Conservation (phyloP, 2,888 invertebrate species). For the Tenthredo notha region DNA sequence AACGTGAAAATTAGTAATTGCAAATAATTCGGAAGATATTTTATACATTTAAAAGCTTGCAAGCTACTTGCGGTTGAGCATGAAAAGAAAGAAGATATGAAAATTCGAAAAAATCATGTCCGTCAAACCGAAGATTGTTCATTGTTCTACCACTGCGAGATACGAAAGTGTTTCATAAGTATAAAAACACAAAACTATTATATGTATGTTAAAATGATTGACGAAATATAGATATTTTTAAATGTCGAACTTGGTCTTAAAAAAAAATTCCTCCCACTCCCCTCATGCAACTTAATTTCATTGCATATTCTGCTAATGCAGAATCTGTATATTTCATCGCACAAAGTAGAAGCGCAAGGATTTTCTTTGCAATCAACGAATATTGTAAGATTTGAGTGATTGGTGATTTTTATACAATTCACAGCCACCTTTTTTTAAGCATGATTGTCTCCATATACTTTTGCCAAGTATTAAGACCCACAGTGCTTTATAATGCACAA, state of each 20-base stretch:
- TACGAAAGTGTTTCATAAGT: conserved; percentile 18
- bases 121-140: not conserved
- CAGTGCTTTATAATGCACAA: too few relatives aligned
- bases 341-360: too few relatives aligned
- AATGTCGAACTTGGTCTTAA: conserved; percentile 8
- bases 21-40: not conserved
- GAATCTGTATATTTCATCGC: too few relatives aligned
- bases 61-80: not conserved
- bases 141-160: not conserved
- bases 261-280: not conserved
- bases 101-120: not conserved
- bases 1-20: not conserved
- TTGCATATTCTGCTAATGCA: too few relatives aligned
- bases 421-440: too few relatives aligned
- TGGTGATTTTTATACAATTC: too few relatives aligned
- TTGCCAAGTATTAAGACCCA: too few relatives aligned
- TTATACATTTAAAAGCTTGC: not conserved
- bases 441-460: too few relatives aligned
- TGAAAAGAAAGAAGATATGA: not conserved
- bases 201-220: conserved; percentile 37
- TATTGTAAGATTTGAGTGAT: too few relatives aligned
- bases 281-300: conserved; percentile 4
- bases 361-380: too few relatives aligned
- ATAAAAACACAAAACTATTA: conserved; percentile 27
- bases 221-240: conserved; percentile 47